Evolutionary conservation across 2,113 vertebrate species (phyloP).

Genomic region (Istiophorus platypterus): DNA sequence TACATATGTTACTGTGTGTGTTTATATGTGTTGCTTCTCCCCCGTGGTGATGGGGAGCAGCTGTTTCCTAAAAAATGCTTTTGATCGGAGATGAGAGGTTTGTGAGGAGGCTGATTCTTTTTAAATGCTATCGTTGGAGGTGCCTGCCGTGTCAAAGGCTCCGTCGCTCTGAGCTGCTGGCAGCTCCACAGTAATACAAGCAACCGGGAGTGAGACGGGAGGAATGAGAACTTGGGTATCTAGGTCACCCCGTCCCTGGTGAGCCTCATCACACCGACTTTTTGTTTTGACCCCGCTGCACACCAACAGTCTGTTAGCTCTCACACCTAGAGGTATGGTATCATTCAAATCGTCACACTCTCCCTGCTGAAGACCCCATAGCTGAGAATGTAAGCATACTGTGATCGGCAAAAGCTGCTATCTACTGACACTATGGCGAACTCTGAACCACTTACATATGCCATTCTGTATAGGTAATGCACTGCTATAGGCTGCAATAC

Average conservation of each 20-base stretch:
- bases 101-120: conserved; percentile 27
- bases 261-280: conserved; percentile 18
- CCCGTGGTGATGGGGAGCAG: conserved; percentile 27
- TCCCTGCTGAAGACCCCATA: conserved; percentile 15
- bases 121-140: background rate
- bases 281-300: conserved; percentile 36
- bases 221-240: conserved; percentile 34
- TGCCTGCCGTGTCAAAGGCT: conserved; percentile 24
- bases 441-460: conserved; percentile 58
- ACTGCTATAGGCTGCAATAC: conserved; percentile 68
- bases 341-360: conserved; percentile 31
- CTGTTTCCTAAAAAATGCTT: conserved; percentile 53
- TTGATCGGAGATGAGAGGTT: conserved; percentile 30
- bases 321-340: conserved; percentile 36
- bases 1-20: conserved; percentile 60
- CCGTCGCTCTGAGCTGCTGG: conserved; percentile 68
- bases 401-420: conserved; percentile 67
- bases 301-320: conserved; percentile 37
- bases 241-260: conserved; percentile 21
- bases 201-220: conserved; percentile 48
- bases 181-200: conserved; percentile 43
- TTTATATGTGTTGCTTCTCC: conserved; percentile 42
- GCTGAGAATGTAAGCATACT: conserved; percentile 54
- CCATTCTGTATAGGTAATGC: conserved; percentile 65
- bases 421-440: conserved; percentile 64